These are phyloP conservation scores for Gymnodraco acuticeps DNA, from an alignment of 2,797 vertebrate species.

Conservation along the genomic window DNA sequence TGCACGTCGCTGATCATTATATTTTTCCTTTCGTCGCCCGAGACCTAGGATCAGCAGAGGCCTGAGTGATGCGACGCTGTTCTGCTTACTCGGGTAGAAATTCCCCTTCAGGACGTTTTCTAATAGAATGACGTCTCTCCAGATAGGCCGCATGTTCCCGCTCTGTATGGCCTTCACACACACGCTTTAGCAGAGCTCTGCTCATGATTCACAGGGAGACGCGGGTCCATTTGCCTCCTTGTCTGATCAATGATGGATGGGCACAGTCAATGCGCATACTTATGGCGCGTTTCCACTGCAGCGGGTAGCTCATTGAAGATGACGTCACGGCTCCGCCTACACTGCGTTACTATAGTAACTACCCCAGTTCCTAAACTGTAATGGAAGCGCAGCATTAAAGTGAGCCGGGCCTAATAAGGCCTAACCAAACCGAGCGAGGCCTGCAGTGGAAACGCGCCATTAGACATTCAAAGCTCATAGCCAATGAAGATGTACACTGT, in stretches of 20 bases:
- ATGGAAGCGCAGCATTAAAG: too few species aligned
- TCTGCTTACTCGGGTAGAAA: constrained; percentile 78
- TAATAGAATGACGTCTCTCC: constrained; percentile 65
- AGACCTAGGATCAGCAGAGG: constrained; percentile 60
- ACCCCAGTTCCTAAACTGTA: too few species aligned
- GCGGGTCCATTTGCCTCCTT: constrained; percentile 42
- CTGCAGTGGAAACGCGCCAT: too few species aligned
- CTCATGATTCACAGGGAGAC: constrained; percentile 44
- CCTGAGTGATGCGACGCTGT: constrained; percentile 52
- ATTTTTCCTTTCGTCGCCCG: constrained; percentile 21
- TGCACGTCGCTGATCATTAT: too few species aligned
- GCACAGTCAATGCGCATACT: constrained; percentile 16
- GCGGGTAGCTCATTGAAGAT: too few species aligned
- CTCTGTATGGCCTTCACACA: constrained; percentile 49
- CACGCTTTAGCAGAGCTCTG: constrained; percentile 11
- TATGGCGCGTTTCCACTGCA: too few species aligned
- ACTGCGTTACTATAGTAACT: too few species aligned
- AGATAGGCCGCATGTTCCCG: constrained; percentile 44
- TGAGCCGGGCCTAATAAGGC: too few species aligned
- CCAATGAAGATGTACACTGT: background rate
- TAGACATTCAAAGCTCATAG: background rate
- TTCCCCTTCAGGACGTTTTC: constrained; percentile 48
- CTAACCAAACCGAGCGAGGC: too few species aligned
- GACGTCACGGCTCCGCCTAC: too few species aligned
- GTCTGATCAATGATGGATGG: constrained; percentile 43